Evolutionary conservation across 2,888 invertebrate genomes (phyloP).

Genomic region (Ophioninae sp.): DNA sequence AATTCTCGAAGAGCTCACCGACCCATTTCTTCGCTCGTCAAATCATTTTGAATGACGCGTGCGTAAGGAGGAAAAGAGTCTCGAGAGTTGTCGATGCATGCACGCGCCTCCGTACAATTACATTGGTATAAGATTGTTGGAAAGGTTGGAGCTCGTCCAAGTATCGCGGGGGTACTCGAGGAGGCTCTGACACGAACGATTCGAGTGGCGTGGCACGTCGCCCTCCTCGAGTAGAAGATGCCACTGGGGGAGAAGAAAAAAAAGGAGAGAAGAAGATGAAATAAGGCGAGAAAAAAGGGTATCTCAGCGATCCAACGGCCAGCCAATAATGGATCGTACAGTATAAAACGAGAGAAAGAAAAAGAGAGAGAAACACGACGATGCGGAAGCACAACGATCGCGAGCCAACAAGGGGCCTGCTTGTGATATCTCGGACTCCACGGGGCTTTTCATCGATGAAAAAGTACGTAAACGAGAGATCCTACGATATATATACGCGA

Average conservation of each 20-base stretch:
- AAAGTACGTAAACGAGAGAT: slow-evolving; percentile 50
- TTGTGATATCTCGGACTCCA: slow-evolving; percentile 38
- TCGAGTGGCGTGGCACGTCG: slow-evolving; percentile 34
- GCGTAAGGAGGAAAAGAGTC: neutral
- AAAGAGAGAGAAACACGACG: slow-evolving; percentile 29
- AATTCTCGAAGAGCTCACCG: neutral
- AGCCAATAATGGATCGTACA: slow-evolving; percentile 49
- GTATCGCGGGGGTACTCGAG: slow-evolving; percentile 7
- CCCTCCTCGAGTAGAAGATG: slow-evolving; percentile 25
- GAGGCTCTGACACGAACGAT: slow-evolving; percentile 17
- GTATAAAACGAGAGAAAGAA: slow-evolving; percentile 24
- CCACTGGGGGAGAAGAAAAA: slow-evolving; percentile 19
- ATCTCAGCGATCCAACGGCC: slow-evolving; percentile 58
- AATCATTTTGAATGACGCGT: neutral
- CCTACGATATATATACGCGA: slow-evolving; percentile 13
- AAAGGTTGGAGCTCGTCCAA: slow-evolving; percentile 12
- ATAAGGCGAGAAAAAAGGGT: slow-evolving; percentile 29
- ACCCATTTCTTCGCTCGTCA: neutral
- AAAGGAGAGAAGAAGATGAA: slow-evolving; percentile 23
- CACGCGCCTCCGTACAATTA: neutral
- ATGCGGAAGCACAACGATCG: slow-evolving; percentile 36
- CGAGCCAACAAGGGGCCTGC: slow-evolving; percentile 51
- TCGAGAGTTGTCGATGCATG: neutral
- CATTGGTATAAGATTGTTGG: slow-evolving; percentile 15
- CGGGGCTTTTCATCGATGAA: slow-evolving; percentile 38